phyloP scores from a whole-genome alignment of 2,888 invertebrate genomes.

The Ephialtes manifestator region DNA sequence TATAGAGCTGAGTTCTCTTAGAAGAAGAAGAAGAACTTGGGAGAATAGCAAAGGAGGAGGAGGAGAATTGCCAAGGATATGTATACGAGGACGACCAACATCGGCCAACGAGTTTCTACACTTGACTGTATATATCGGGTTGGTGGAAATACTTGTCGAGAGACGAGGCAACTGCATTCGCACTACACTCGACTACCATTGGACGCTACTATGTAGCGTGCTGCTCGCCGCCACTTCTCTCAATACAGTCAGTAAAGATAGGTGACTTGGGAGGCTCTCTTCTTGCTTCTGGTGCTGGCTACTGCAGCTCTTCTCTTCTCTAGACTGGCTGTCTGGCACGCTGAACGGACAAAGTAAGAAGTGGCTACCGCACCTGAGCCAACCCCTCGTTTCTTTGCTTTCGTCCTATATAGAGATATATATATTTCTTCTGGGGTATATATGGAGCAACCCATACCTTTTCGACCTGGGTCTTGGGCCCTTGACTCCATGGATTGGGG shows the following conservation, averaged over 20 bases:
- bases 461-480: no score
- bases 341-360: slow-evolving; percentile 42
- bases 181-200: not conserved
- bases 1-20: not conserved
- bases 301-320: slow-evolving; percentile 4
- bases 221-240: not conserved
- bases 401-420: not conserved
- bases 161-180: slow-evolving; percentile 30
- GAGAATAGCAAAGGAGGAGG: slow-evolving; percentile 16
- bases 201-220: not conserved
- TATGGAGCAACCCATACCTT: not conserved
- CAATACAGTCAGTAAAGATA: slow-evolving; percentile 36
- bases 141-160: slow-evolving; percentile 15
- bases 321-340: slow-evolving; percentile 15
- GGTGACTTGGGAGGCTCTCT: slow-evolving; percentile 23
- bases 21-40: not conserved
- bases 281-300: not conserved
- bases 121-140: not conserved
- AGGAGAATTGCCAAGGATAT: slow-evolving; percentile 26
- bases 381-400: not conserved
- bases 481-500: no score
- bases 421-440: not conserved
- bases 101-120: not conserved
- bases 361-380: slow-evolving; percentile 46
- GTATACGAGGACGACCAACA: slow-evolving; percentile 24